Evolutionary conservation across 1,140 invertebrate species (phyloP), one percentile per base, ranked within the genome.

Genomic region (Venturia canescens): DNA sequence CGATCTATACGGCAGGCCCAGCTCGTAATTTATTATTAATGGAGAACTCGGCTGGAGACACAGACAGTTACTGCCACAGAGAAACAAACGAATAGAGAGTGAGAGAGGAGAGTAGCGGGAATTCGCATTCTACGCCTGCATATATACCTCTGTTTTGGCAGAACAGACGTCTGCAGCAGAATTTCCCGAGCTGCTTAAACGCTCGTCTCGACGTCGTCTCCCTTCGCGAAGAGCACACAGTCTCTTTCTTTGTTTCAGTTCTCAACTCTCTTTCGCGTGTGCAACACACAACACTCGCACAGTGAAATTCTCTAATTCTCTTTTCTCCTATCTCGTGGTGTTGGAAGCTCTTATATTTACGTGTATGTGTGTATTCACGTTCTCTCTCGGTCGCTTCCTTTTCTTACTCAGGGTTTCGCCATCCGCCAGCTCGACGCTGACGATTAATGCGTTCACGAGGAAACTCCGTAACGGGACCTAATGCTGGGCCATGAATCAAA

Each of bases 271-370:
- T 0, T 48, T 15, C 71, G 44, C 60, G 60, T 63, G 66, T 69
- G 5, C 29, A 69, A 18, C 16, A 34, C 31, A 69, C 29, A 69
- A 11, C 27, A 69, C 3, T 53, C 23, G 21, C 71, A 29, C 71
- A 74, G 71, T 74, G 71, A 53, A 74, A 53, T 74, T 74, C 38
- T 50, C 44, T 74, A 74, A 74, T 74, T 74, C 71, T 74, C 71
- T 84, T 84, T 83, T 82, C 83, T 84, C 74, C 80, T 79, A 77
- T 83, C 77, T 78, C 80, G 50, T 57, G 57, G 67, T 70, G 67
- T 77, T 44, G 38, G 38, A 44, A 44, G 7, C 7, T 44, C 38
- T 44, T 44, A 44, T 44, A 44, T 44, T 3, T 44, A 21, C n/a
- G 50, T 18, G 18, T n/a, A 21, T 27, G 27, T 15, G 15, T 26